These are phyloP conservation scores for Sebastes hubbsi DNA, from an alignment of 2,797 vertebrate genomes.

Conservation along the genomic window DNA sequence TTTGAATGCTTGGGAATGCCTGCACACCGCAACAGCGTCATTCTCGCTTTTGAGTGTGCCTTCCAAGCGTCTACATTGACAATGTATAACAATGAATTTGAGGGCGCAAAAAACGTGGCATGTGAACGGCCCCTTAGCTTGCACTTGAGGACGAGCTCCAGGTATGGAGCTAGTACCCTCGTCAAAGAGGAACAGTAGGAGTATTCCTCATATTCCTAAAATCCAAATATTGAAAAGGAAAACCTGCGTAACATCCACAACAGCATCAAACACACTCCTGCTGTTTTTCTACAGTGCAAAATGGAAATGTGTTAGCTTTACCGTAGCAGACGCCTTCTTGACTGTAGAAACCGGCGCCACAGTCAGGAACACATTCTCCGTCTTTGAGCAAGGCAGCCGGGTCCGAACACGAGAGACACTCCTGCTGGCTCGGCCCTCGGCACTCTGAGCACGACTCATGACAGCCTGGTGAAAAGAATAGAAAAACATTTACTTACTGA, in stretches of 20 bases:
- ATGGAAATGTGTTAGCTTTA: constrained; percentile 58
- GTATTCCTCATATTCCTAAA: neutral
- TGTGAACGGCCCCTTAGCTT: neutral
- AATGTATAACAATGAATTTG: neutral
- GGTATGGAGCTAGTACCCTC: neutral
- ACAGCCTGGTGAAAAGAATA: constrained; percentile 81
- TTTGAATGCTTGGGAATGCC: too few species aligned
- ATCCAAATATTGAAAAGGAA: neutral
- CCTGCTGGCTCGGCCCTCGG: constrained; percentile 78
- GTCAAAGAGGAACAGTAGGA: neutral
- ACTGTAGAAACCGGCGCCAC: constrained; percentile 83
- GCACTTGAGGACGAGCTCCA: neutral
- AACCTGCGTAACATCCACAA: neutral
- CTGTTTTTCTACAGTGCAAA: neutral
- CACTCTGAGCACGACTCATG: constrained; percentile 88
- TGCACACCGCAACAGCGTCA: too few species aligned
- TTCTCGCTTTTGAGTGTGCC: too few species aligned
- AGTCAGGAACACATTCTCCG: constrained; percentile 84
- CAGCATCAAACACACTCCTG: neutral
- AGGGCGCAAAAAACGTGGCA: too few species aligned
- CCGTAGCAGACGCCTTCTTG: constrained; percentile 83
- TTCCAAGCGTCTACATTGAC: too few species aligned
- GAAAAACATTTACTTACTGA: neutral
- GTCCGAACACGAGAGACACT: constrained; percentile 87
- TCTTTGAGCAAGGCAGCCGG: constrained; percentile 76